Base-by-base conservation (phyloP, 2,113 vertebrate genomes). In the Gulo gulo region DNA sequence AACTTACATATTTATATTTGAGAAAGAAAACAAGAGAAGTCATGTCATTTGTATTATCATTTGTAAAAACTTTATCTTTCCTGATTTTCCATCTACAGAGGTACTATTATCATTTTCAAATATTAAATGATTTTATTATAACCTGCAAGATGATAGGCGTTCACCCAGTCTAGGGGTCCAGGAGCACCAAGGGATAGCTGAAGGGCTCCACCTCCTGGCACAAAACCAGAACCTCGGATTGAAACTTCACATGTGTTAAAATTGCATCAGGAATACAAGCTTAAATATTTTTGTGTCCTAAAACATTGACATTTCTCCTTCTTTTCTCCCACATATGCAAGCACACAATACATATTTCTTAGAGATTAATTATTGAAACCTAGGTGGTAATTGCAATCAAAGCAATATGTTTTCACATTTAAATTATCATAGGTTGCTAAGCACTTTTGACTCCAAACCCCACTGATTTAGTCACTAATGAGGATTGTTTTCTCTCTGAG, bases 151-250 rank as follows among this genome's bases (percentile, higher is more conserved):
- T 2, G 55, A 36, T n/a, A 36, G 74, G 84, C 20, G 5, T 52
- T 9, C 45, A 31, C 4, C 34, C 23, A 63, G 81, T 16, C 67
- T 45, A 55, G 34, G 26, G 6, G 42, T 80, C 63, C 39, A 69
- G 15, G 9, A 76, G 59, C 0, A 65, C 7, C 36, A 14, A 84
- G 69, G 1, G n/a, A 36, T 20, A 97, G 79, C 71, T 97, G 94
- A 97, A 97, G 67, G 97, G 74, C 96, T 92, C 98, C 98, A 98
- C 95, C 97, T 98, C 85, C 96, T 97, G 96, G 95, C 7, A 36
- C 6, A 90, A 39, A 31, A 42, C 20, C 79, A 96, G 47, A 91
- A 14, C 10, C 45, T 94, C 13, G 47, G 73, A 34, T 2, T 18
- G 42, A 90, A 97, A 92, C 73, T 91, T 71, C 57, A 65, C 0